phyloP scores from a whole-genome alignment of 2,797 vertebrate genomes.

The Sebastes goodei region DNA sequence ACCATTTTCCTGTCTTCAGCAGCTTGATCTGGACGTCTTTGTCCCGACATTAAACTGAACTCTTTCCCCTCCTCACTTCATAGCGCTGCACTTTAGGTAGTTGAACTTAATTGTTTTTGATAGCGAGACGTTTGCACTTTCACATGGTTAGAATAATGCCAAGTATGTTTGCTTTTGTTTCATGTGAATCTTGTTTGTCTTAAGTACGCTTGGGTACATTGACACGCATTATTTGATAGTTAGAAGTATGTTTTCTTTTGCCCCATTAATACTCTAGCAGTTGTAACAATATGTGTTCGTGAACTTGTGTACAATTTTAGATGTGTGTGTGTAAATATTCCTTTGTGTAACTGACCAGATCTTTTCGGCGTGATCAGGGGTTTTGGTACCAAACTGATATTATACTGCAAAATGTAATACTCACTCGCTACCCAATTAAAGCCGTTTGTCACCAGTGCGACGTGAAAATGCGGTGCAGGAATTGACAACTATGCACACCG shows the following conservation, averaged over 20 bases:
- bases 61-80: neutral
- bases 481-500: too few relatives aligned
- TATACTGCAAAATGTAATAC: neutral
- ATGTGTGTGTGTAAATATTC: neutral
- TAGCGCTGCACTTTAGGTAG: neutral
- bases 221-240: neutral
- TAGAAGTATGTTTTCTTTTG: neutral
- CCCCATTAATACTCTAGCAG: neutral
- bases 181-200: neutral
- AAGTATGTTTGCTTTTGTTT: neutral
- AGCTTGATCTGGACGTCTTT: neutral
- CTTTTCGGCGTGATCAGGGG: neutral
- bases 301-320: neutral
- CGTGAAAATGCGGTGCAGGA: too few relatives aligned
- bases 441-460: too few relatives aligned
- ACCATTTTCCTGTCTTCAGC: neutral
- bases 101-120: slow-evolving; percentile 9
- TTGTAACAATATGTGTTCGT: neutral
- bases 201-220: neutral
- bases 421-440: neutral
- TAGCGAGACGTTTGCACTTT: slow-evolving; percentile 13
- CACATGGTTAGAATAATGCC: neutral
- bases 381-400: neutral
- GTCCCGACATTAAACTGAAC: neutral
- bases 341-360: neutral